Evolutionary conservation across 2,888 invertebrate species (phyloP).

Genomic region (Melipona bicolor): DNA sequence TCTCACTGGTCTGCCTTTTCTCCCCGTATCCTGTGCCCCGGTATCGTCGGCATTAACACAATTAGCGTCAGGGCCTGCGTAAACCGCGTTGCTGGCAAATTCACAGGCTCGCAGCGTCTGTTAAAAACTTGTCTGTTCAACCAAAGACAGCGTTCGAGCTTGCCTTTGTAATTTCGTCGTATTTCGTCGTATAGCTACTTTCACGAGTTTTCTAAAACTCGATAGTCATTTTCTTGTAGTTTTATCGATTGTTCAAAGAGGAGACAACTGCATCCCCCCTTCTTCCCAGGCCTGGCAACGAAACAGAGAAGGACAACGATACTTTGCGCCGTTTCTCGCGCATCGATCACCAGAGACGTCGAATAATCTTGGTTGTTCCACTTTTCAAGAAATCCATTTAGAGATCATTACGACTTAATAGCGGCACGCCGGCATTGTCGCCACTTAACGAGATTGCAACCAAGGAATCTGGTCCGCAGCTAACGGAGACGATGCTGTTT

Average conservation of each 20-base stretch:
- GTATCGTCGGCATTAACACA: slow-evolving; percentile 1
- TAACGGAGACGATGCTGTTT: slow-evolving; percentile 31
- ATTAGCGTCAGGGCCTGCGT: slow-evolving; percentile 16
- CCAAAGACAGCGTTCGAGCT: background rate
- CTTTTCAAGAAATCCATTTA: slow-evolving; percentile 35
- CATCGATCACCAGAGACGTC: slow-evolving; percentile 36
- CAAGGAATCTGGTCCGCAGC: slow-evolving; percentile 3
- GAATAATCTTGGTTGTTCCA: slow-evolving; percentile 25
- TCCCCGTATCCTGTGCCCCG: too few species aligned
- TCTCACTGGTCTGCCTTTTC: too few species aligned
- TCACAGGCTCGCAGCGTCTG: background rate
- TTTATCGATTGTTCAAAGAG: background rate
- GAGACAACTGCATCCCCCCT: background rate
- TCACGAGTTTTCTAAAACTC: background rate
- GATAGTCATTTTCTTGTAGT: background rate
- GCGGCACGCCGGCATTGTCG: slow-evolving; percentile 10
- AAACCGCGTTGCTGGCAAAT: slow-evolving; percentile 12
- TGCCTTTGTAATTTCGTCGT: slow-evolving; percentile 1
- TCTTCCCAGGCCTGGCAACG: background rate
- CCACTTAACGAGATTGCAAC: slow-evolving; percentile 47
- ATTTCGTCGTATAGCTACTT: background rate
- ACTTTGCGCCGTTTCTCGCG: slow-evolving; percentile 12
- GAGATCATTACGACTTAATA: slow-evolving; percentile 41
- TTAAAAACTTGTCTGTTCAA: background rate
- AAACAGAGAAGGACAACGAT: background rate